Base-by-base conservation (phyloP, 2,888 invertebrate genomes). In the Stramonita haemastoma region DNA sequence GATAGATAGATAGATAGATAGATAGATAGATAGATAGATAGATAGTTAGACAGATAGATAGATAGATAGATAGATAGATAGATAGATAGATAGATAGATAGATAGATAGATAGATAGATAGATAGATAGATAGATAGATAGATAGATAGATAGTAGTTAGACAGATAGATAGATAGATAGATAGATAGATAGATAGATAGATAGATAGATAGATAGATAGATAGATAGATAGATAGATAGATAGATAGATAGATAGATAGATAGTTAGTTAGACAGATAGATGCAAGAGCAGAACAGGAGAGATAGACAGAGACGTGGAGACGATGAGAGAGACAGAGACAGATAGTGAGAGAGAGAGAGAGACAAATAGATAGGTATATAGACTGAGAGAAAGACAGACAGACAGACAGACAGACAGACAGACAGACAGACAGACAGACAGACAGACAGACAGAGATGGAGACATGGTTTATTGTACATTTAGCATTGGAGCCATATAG, bases 201-300 rank as follows among this genome's bases (percentile, higher is more conserved):
- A 34, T 83, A 83, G 83, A 83, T 83, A 83, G 83, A 34, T 83
- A 34, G 83, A 34, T 34, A 34, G 83, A 83, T 83, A 32, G 83
- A 83, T 83, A 34, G 83, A 34, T 83, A 83, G 83, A 83, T 83
- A 83, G 83, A 73, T 29, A 73, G 73, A 73, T 29, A 73, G 73
- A 73, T 26, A 73, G 73, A 73, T 29, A 73, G 73, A 11, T 29
- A 73, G 73, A 11, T 29, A 73, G 73, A 11, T 29, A 73, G 73
- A 29, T 29, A 73, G 29, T 4, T 29, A n/a, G 73, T 4, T 29
- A n/a, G 73, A 26, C 2, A n/a, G n/a, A n/a, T 11, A 73, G 73
- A 73, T 17, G 70, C 17, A 22, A 70, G 70, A 26, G 11, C 22
- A 22, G 22, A 22, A 70, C 5, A 17, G 70, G n/a, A 11, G 1